Evolutionary conservation across 2,113 vertebrate genomes (phyloP).

Genomic region (Acanthisitta chloris): DNA sequence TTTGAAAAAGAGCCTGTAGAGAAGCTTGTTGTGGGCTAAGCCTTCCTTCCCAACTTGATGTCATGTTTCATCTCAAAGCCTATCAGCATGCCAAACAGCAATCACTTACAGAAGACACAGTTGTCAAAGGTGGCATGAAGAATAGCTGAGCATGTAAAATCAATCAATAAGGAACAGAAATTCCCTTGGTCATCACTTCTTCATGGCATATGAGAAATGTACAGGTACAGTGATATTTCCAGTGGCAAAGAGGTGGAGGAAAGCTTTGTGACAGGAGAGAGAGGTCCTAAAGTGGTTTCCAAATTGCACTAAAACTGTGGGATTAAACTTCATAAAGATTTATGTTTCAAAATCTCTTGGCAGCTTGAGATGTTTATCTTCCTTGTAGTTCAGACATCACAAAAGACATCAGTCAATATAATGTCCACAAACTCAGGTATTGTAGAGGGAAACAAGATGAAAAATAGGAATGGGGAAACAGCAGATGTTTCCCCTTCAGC

Average conservation of each 20-base stretch:
- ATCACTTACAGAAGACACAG: background rate
- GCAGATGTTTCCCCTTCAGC: conserved; percentile 75
- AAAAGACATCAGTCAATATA: conserved; percentile 49
- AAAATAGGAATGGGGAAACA: conserved; percentile 33
- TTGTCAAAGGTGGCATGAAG: background rate
- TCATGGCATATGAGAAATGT: conserved; percentile 10
- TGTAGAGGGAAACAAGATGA: conserved; percentile 40
- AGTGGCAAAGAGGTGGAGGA: conserved; percentile 18
- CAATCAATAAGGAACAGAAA: background rate
- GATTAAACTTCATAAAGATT: conserved; percentile 61
- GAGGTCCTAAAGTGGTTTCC: conserved; percentile 40
- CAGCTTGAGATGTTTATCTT: conserved; percentile 43
- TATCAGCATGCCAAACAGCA: background rate
- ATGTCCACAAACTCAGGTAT: conserved; percentile 16
- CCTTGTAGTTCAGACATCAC: conserved; percentile 49
- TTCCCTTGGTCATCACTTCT: conserved; percentile 20
- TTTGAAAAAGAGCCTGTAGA: background rate
- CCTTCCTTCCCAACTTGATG: background rate
- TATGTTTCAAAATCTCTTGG: conserved; percentile 47
- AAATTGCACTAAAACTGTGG: conserved; percentile 44
- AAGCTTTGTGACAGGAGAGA: conserved; percentile 32
- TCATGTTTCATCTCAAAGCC: background rate
- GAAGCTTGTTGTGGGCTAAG: background rate
- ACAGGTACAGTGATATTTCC: conserved; percentile 8
- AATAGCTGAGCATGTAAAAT: conserved; percentile 9